These are phyloP conservation scores for Pherbina coryleti DNA, from an alignment of 2,888 invertebrate species.

Conservation along the genomic window DNA sequence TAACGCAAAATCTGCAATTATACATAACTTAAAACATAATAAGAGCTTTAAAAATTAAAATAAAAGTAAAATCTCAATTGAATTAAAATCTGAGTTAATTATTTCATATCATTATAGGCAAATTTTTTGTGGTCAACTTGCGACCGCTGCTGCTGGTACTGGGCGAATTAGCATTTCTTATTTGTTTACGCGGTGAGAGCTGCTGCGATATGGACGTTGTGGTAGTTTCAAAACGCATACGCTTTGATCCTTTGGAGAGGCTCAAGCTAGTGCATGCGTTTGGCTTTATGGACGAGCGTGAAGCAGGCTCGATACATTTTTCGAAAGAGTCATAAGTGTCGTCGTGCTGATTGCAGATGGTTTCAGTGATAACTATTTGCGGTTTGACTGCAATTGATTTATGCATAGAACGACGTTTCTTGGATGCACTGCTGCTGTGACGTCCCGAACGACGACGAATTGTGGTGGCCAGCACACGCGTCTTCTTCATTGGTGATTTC, in stretches of 20 bases:
- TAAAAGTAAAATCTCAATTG: background rate
- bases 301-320: slow-evolving; percentile 55
- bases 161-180: slow-evolving; percentile 49
- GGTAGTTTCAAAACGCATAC: slow-evolving; percentile 46
- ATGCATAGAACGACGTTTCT: slow-evolving; percentile 51
- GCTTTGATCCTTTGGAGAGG: slow-evolving; percentile 38
- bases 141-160: slow-evolving; percentile 47
- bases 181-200: slow-evolving; percentile 46
- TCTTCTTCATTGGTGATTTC: slow-evolving; percentile 25
- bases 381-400: slow-evolving; percentile 34
- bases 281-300: slow-evolving; percentile 53
- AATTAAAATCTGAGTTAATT: background rate
- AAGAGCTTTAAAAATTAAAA: background rate
- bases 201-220: slow-evolving; percentile 47
- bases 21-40: no score
- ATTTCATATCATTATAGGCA: slow-evolving; percentile 59
- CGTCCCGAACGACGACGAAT: slow-evolving; percentile 23
- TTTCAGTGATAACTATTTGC: slow-evolving; percentile 40
- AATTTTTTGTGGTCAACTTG: slow-evolving; percentile 61
- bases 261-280: slow-evolving; percentile 18
- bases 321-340: slow-evolving; percentile 55
- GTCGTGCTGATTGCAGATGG: slow-evolving; percentile 19
- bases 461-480: slow-evolving; percentile 1
- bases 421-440: slow-evolving; percentile 3
- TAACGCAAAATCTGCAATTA: no score